phyloP scores from a whole-genome alignment of 1,140 invertebrate species.

The Heterodera schachtii region DNA sequence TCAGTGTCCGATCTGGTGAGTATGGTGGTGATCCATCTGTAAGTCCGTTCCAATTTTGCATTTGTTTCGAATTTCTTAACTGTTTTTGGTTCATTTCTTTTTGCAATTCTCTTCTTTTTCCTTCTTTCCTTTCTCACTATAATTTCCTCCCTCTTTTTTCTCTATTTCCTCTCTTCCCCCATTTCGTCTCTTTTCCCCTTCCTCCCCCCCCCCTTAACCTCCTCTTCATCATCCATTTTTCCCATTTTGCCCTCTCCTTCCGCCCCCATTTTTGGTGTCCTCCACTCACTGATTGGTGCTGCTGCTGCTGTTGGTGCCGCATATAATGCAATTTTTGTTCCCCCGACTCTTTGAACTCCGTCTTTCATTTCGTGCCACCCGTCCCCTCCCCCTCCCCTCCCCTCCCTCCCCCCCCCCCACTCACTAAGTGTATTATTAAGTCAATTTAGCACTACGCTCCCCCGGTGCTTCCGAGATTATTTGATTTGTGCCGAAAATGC shows the following conservation, averaged over 20 bases:
- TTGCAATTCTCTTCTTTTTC: too few species aligned
- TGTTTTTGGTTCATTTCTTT: background rate
- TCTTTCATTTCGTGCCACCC: background rate
- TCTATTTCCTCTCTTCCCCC: too few species aligned
- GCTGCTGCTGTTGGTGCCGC: background rate
- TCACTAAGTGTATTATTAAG: background rate
- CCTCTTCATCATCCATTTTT: too few species aligned
- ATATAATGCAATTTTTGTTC: constrained; percentile 16
- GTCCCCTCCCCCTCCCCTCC: background rate
- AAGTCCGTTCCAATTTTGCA: too few species aligned
- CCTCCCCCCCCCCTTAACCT: background rate
- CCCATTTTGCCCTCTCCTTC: background rate
- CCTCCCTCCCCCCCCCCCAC: too few species aligned
- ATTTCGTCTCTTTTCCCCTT: background rate
- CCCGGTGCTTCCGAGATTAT: constrained; percentile 16
- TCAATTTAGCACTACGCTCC: constrained; percentile 5
- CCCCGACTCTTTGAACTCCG: background rate
- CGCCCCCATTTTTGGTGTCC: background rate
- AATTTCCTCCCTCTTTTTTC: background rate
- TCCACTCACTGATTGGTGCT: background rate
- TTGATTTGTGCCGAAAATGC: constrained; percentile 23
- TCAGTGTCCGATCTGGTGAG: constrained; percentile 85
- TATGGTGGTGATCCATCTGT: background rate
- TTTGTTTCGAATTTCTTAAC: background rate
- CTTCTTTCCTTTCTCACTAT: constrained; percentile 12